Evolutionary conservation across 2,888 invertebrate species (phyloP).

Genomic region (Volucella bombylans): DNA sequence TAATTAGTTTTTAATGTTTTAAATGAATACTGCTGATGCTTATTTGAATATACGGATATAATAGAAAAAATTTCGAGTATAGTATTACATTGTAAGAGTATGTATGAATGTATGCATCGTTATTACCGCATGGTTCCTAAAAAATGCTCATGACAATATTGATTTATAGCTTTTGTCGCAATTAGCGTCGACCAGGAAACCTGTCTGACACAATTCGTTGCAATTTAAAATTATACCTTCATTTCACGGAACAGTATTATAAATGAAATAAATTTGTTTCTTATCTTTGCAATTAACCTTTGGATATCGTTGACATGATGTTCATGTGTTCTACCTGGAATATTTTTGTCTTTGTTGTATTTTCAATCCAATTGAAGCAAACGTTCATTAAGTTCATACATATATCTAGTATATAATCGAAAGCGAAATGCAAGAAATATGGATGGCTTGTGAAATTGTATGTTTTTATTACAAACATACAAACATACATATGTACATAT

Average conservation of each 20-base stretch:
- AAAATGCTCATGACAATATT: constrained; percentile 66
- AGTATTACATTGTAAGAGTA: constrained; percentile 7
- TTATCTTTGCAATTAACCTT: constrained; percentile 71
- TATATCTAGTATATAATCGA: too few species aligned
- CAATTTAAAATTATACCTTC: constrained; percentile 57
- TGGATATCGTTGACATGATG: constrained; percentile 10
- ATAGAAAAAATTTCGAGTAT: background rate
- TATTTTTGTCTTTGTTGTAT: background rate
- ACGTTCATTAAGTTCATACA: too few species aligned
- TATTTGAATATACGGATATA: constrained; percentile 51
- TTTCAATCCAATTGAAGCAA: constrained; percentile 6
- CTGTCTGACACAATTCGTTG: constrained; percentile 64
- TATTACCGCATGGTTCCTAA: constrained; percentile 38
- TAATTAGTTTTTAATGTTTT: constrained; percentile 69
- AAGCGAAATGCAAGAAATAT: too few species aligned
- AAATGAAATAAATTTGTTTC: constrained; percentile 70
- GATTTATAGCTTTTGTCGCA: constrained; percentile 63
- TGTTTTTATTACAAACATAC: too few species aligned
- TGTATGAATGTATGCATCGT: constrained; percentile 16
- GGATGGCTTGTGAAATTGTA: too few species aligned
- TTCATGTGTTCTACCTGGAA: background rate
- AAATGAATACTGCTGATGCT: constrained; percentile 33
- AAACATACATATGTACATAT: too few species aligned
- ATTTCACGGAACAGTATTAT: constrained; percentile 64
- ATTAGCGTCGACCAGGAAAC: constrained; percentile 56